Evolutionary conservation across 2,113 vertebrate genomes (phyloP), one percentile per base, ranked within the genome.

Genomic region (Sminthopsis crassicaudata): DNA sequence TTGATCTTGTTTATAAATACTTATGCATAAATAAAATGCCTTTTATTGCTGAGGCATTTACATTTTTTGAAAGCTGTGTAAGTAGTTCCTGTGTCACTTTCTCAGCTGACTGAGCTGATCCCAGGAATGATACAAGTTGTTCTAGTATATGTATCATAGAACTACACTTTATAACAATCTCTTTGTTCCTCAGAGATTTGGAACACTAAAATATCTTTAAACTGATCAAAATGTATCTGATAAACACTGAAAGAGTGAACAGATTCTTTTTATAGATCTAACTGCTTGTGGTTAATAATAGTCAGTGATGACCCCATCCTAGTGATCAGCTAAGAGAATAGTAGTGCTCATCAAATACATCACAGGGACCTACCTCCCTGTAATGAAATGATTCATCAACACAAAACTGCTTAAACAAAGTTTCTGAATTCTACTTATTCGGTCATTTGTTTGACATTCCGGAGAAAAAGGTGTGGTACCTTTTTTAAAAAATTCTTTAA

Each of bases 11-110:
- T 10, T 51, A 51, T 51, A 51, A 51, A 51, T 51, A 51, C 50
- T 51, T 11, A 51, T 23, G 67, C 23, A 84, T 42, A 23, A n/a
- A 55, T 14, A 6, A n/a, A 19, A 7, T 90, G 46, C 55, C 94
- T 94, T 94, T 76, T 67, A 95, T 88, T 67, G 26, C 57, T 36
- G 2, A 10, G 46, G 23, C 25, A 36, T 94, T 50, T 92, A 2
- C 0, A 91, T 22, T 84, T 84, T 92, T 94, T 54, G 55, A 95
- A 67, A 94, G 51, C 57, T 92, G 25, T 90, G 11, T 27, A 8
- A 54, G 26, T 46, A 53, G 2, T 46, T 53, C 10, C 88, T 46
- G 27, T 76, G 48, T 23, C 42, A 11, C 19, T 26, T 30, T 7
- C 30, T 12, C 26, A 53, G 3, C 53, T 54, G 19, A 26, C 48